Percentiles rank a stretch among this genome's conserved stretches.
phyloP scores from a whole-genome alignment of 2,888 invertebrate genomes.

The Dicyrtomina minuta region DNA sequence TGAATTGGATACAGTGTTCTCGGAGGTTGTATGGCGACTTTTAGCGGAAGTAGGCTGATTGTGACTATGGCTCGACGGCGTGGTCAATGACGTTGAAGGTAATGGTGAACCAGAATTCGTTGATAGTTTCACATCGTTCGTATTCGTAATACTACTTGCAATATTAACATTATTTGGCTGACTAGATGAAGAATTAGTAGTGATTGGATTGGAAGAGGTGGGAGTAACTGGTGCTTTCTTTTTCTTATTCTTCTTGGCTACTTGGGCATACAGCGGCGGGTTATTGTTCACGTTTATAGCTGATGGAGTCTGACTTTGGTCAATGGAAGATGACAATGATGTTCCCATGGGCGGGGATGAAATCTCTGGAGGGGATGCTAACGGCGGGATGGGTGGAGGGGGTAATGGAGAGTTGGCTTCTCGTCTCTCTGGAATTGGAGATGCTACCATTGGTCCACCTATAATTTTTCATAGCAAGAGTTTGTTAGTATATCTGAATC shows the following conservation, averaged over 20 bases:
- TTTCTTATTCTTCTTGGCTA: conserved; percentile 65
- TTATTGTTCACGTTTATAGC: not conserved
- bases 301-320: not conserved
- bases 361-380: conserved; percentile 37
- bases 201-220: conserved; percentile 32
- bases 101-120: not conserved
- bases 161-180: not conserved
- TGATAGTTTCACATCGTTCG: not conserved
- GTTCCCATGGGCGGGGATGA: not conserved
- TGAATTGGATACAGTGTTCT: no score
- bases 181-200: not conserved
- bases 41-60: no score
- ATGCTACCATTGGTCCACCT: conserved; percentile 67
- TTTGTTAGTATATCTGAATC: no score
- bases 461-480: no score
- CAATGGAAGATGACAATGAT: not conserved
- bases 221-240: conserved; percentile 47
- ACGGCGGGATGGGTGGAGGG: conserved; percentile 74
- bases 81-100: not conserved
- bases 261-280: conserved; percentile 77
- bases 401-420: conserved; percentile 89
- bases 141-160: not conserved
- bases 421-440: conserved; percentile 85
- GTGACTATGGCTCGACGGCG: no score
- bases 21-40: conserved; percentile 44